A percentile compares a stretch with the other conserved stretches of the same genome.
These are phyloP conservation scores for Pterobdella sp. DNA, from an alignment of 2,888 invertebrate genomes.

Conservation along the genomic window DNA sequence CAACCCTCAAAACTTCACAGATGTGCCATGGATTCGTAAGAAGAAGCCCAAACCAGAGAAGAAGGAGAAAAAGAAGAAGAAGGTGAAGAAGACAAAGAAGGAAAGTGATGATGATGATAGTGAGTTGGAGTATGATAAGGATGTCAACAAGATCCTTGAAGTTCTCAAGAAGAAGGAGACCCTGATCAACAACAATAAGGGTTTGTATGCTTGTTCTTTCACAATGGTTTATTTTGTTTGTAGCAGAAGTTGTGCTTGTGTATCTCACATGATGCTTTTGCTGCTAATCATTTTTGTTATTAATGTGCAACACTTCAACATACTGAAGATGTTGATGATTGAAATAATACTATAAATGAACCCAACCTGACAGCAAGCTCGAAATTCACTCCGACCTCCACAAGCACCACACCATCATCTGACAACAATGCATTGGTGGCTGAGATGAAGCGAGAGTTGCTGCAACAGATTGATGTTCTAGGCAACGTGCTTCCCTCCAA, in stretches of 20 bases:
- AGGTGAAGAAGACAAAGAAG: constrained; percentile 54
- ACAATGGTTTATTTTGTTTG: too few relatives aligned
- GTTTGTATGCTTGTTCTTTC: too few relatives aligned
- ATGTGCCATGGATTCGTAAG: constrained; percentile 14
- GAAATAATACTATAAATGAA: too few relatives aligned
- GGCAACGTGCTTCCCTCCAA: constrained; percentile 86
- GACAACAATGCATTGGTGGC: constrained; percentile 55
- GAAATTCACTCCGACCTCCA: not conserved
- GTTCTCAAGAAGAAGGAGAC: constrained; percentile 34
- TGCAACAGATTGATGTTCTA: constrained; percentile 73
- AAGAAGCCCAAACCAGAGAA: constrained; percentile 44
- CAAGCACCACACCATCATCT: not conserved
- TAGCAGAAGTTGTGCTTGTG: too few relatives aligned
- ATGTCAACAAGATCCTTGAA: constrained; percentile 44
- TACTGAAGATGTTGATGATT: too few relatives aligned
- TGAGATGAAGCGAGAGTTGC: constrained; percentile 74
- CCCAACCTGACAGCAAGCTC: too few relatives aligned
- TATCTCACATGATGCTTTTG: too few relatives aligned
- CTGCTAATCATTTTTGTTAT: too few relatives aligned
- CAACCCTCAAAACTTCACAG: too few relatives aligned
- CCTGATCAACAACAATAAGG: constrained; percentile 40
- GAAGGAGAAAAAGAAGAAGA: constrained; percentile 51
- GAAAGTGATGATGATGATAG: constrained; percentile 31
- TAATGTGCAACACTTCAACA: too few relatives aligned
- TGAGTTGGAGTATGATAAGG: constrained; percentile 36